Percentiles rank a stretch among this genome's conserved stretches.
Evolutionary conservation across 2,888 invertebrate species (phyloP).

Genomic region (Apotomis betuletana): DNA sequence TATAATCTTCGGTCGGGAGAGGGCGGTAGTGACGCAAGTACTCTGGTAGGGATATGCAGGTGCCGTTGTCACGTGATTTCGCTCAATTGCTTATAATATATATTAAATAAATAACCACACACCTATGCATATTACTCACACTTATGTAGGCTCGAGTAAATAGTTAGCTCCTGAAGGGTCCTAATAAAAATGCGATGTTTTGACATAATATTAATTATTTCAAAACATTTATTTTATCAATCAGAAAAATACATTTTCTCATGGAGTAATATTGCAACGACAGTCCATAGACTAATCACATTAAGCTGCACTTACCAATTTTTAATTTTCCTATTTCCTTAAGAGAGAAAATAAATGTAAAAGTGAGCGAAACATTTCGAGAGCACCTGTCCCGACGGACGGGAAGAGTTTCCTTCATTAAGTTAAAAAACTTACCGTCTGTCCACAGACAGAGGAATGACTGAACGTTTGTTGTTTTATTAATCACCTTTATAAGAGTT

Average conservation of each 20-base stretch:
- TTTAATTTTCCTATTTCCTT: slow-evolving; percentile 16
- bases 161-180: no score
- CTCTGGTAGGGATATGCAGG: no score
- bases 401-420: slow-evolving; percentile 44
- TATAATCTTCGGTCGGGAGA: no score
- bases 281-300: slow-evolving; percentile 18
- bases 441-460: slow-evolving; percentile 10
- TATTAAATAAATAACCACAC: no score
- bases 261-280: neutral
- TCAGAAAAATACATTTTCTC: neutral
- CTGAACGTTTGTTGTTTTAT: slow-evolving; percentile 14
- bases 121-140: no score
- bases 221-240: no score
- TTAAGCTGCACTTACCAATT: slow-evolving; percentile 4
- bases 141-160: no score
- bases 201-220: no score
- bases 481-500: neutral
- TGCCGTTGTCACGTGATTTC: no score
- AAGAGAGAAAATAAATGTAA: slow-evolving; percentile 25
- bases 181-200: no score
- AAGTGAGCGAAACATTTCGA: slow-evolving; percentile 24
- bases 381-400: slow-evolving; percentile 25
- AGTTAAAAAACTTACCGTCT: slow-evolving; percentile 42
- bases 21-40: no score
- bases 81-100: no score